phyloP scores from a whole-genome alignment of 2,797 vertebrate genomes.

The Fratercula arctica region DNA sequence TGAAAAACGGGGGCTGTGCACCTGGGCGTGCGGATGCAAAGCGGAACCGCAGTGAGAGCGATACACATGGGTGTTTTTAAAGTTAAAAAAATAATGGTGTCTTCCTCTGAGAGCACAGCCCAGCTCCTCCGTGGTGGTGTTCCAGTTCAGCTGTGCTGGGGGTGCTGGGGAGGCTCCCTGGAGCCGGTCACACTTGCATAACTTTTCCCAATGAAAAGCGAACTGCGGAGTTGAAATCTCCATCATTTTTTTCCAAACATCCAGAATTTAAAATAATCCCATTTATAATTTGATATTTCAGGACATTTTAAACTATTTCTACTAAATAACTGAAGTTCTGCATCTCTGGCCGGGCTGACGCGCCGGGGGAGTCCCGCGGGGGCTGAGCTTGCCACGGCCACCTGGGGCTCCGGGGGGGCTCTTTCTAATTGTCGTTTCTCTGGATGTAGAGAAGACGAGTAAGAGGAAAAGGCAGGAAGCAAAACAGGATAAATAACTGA shows the following conservation, averaged over 20 bases:
- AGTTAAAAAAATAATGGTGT: neutral
- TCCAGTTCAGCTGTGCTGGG: neutral
- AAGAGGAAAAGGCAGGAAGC: neutral
- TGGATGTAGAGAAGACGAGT: neutral
- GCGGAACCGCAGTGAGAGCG: neutral
- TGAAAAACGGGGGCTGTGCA: neutral
- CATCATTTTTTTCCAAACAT: neutral
- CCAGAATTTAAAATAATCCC: neutral
- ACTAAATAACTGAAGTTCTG: neutral
- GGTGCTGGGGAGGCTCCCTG: neutral
- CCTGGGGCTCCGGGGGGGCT: neutral
- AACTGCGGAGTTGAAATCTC: neutral
- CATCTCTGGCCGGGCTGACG: accelerated
- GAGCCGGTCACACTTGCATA: no score
- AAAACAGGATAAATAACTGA: neutral
- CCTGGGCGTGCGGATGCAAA: neutral
- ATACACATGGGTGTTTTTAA: accelerated
- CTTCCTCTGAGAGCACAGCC: no score
- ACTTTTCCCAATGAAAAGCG: neutral
- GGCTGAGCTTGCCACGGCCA: neutral
- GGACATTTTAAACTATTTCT: neutral
- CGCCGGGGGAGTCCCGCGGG: accelerated
- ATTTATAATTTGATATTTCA: neutral
- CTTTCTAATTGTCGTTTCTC: neutral
- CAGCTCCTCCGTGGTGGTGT: accelerated